Conservation (phyloP, 2,113 vertebrate species). For the Myanophis thanlyinensis region DNA sequence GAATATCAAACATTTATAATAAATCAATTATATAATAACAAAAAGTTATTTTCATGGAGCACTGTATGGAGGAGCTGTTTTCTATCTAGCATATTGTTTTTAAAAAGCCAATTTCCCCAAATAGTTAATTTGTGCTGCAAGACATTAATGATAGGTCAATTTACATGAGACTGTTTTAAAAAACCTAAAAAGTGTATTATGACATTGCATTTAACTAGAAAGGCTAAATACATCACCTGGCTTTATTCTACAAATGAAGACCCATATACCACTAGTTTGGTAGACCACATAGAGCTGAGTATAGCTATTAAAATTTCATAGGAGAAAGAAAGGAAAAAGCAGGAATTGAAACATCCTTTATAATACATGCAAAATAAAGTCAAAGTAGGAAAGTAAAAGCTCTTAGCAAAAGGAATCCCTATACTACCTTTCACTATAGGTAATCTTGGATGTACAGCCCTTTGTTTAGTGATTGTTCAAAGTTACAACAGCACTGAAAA, state of each 20-base stretch:
- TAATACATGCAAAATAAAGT: background rate
- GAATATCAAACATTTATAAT: background rate
- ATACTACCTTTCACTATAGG: background rate
- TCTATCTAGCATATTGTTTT: background rate
- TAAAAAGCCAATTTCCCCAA: background rate
- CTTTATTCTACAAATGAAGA: background rate
- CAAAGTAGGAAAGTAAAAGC: background rate
- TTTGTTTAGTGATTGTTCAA: background rate
- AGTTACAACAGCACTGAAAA: background rate
- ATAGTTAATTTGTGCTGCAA: background rate
- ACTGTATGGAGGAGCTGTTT: background rate
- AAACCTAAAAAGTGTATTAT: background rate
- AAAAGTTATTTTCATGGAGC: background rate
- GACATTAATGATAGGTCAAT: background rate
- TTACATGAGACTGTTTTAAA: background rate
- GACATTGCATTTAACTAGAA: background rate
- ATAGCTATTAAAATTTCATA: background rate
- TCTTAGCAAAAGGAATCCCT: background rate
- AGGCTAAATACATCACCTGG: background rate
- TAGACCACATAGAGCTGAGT: background rate
- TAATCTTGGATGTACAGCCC: background rate
- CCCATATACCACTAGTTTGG: background rate
- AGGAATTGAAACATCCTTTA: background rate
- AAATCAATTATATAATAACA: background rate
- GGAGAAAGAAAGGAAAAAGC: background rate